Conservation (phyloP, 2,797 vertebrate species). For the Simalia tracyae region DNA sequence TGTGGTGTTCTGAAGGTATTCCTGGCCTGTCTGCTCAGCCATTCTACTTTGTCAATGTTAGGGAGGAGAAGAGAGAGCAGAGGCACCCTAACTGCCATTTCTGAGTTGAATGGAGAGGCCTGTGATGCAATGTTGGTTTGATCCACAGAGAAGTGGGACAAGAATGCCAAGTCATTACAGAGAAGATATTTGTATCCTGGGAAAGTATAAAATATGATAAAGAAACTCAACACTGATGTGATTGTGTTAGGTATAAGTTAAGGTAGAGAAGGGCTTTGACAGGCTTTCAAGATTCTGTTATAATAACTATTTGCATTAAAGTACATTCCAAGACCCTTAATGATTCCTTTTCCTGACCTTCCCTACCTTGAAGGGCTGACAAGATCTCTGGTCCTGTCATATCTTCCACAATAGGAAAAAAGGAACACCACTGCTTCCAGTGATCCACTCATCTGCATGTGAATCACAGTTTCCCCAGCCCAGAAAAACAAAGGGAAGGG, state of each 20-base stretch:
- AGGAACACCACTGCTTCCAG: neutral
- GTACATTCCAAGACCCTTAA: neutral
- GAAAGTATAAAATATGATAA: neutral
- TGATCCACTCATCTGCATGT: neutral
- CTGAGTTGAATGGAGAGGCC: neutral
- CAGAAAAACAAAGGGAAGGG: neutral
- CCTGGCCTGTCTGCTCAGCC: neutral
- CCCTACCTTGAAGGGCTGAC: neutral
- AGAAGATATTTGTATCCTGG: neutral
- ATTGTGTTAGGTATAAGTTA: neutral
- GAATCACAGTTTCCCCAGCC: neutral
- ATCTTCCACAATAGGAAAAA: neutral
- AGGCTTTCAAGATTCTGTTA: neutral
- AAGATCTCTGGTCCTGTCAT: neutral
- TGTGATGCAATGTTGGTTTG: neutral
- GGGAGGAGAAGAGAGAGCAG: neutral
- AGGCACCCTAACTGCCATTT: neutral
- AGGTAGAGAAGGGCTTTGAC: neutral
- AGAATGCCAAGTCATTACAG: neutral
- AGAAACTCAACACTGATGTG: neutral
- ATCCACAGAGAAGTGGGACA: neutral
- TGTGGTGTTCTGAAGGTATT: neutral
- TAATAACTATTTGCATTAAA: neutral
- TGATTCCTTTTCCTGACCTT: neutral
- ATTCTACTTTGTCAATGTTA: neutral